phyloP scores from a whole-genome alignment of 1,140 invertebrate genomes.

The Copidosoma floridanum region DNA sequence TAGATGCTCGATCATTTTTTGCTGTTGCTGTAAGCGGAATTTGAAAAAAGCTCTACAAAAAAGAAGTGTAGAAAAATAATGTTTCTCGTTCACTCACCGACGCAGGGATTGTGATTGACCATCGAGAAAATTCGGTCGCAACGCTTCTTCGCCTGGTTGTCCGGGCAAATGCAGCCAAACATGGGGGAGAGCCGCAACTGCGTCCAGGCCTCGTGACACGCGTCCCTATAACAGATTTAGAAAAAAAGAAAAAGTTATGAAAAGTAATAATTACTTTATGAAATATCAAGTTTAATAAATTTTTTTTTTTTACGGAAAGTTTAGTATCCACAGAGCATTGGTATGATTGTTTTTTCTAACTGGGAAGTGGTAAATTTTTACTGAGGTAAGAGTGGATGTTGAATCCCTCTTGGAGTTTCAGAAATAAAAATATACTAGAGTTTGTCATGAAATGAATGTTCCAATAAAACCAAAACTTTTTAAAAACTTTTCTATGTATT shows the following conservation, averaged over 20 bases:
- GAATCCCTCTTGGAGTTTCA: no score
- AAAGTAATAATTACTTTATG: background rate
- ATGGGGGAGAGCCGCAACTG: conserved; percentile 78
- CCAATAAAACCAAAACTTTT: no score
- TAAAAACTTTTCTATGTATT: no score
- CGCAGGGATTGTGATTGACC: conserved; percentile 87
- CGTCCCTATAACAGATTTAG: conserved; percentile 60
- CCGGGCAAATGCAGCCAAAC: conserved; percentile 89
- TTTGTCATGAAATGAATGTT: no score
- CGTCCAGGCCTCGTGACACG: conserved; percentile 80
- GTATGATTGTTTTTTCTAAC: background rate
- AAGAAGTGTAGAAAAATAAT: conserved; percentile 9
- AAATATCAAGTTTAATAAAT: conserved; percentile 1
- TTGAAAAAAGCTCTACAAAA: conserved; percentile 21
- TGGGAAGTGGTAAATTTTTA: no score
- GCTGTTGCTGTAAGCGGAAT: conserved; percentile 20
- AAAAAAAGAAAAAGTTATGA: background rate
- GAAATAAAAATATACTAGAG: no score
- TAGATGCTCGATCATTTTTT: no score
- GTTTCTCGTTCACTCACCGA: conserved; percentile 82
- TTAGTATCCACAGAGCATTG: background rate
- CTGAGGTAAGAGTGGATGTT: no score
- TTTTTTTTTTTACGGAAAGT: background rate
- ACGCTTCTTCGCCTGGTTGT: conserved; percentile 80
- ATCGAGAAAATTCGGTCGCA: conserved; percentile 82